phyloP scores from a whole-genome alignment of 2,797 vertebrate genomes.

The Sciurus vulgaris region DNA sequence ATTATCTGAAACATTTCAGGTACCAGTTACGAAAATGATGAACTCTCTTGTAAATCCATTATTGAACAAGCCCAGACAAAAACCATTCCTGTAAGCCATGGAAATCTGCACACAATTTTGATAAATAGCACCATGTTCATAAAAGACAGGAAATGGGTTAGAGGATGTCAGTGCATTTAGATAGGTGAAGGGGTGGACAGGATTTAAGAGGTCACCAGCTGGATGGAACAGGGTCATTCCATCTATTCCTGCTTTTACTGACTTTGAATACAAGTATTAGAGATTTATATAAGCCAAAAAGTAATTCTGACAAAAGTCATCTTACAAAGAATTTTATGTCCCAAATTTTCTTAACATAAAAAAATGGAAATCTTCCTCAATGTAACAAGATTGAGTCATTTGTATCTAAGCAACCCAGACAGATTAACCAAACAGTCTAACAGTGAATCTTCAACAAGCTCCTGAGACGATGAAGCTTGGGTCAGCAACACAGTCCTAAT shows the following conservation, averaged over 20 bases:
- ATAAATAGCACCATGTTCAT: background rate
- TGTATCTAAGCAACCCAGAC: conserved; percentile 60
- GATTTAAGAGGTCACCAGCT: background rate
- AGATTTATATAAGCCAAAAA: conserved; percentile 52
- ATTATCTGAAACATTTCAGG: conserved; percentile 67
- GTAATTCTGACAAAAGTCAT: conserved; percentile 35
- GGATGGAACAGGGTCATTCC: background rate
- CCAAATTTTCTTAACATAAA: conserved; percentile 59
- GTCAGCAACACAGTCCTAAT: background rate
- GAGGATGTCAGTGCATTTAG: background rate
- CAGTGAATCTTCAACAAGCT: conserved; percentile 5
- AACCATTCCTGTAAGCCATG: background rate
- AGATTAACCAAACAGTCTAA: conserved; percentile 45
- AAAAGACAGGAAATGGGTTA: conserved; percentile 60
- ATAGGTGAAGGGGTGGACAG: background rate
- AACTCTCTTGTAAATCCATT: conserved; percentile 58
- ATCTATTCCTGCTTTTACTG: conserved; percentile 5
- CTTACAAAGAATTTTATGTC: conserved; percentile 46
- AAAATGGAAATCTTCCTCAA: conserved; percentile 61
- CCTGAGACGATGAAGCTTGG: background rate
- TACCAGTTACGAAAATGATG: conserved; percentile 63
- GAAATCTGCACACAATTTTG: conserved; percentile 70
- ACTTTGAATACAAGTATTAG: conserved; percentile 13
- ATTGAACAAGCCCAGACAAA: conserved; percentile 37
- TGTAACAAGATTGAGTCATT: conserved; percentile 14